phyloP scores from a whole-genome alignment of 1,140 invertebrate genomes.

The Tetragonula clypearis region DNA sequence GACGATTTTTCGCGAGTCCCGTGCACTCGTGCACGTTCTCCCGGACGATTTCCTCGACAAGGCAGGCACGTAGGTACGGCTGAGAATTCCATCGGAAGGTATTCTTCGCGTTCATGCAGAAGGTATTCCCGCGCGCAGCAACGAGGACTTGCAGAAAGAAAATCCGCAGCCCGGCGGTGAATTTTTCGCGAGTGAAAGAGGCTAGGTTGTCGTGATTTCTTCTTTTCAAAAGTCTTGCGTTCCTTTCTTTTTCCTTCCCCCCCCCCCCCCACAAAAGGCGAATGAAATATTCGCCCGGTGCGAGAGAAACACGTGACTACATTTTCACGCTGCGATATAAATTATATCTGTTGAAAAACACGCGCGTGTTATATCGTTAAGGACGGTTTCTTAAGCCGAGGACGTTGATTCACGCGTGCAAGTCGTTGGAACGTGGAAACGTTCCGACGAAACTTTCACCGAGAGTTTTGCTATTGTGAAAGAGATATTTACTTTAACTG shows the following conservation, averaged over 20 bases:
- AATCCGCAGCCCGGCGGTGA: neutral
- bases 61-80: neutral
- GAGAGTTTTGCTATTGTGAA: neutral
- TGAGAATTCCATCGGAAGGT: slow-evolving; percentile 26
- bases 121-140: neutral
- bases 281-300: neutral
- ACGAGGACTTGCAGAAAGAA: slow-evolving; percentile 2
- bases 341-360: neutral
- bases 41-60: neutral
- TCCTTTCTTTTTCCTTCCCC: neutral
- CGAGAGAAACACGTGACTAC: neutral
- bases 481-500: neutral
- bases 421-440: neutral
- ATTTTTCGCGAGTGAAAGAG: slow-evolving; percentile 18
- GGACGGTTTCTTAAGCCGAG: neutral
- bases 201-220: slow-evolving; percentile 12
- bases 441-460: neutral
- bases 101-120: slow-evolving; percentile 1
- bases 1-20: neutral
- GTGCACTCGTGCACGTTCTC: neutral
- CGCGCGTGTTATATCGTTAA: neutral
- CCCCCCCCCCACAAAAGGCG: too few relatives aligned
- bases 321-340: neutral
- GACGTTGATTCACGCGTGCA: neutral
- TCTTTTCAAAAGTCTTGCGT: too few relatives aligned